Evolutionary conservation across 1,140 invertebrate species (phyloP), one percentile per base, ranked within the genome.

Genomic region (Philaenus spumarius): DNA sequence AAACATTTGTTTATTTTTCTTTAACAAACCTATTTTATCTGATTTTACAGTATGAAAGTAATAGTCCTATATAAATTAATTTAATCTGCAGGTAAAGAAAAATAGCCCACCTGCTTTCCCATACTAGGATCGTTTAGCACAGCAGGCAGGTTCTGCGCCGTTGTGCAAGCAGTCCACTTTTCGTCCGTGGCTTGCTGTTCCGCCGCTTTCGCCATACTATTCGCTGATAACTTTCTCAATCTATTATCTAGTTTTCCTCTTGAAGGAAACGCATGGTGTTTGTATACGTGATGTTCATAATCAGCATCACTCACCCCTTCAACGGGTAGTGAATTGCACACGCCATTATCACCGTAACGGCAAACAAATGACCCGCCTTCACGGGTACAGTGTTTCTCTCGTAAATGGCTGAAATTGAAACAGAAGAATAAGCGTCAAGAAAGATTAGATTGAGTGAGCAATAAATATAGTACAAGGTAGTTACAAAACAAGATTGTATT

Each of bases 81-180:
- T 17, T 11, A 7, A 35, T 4, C 14, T 62, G 73, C n/a, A n/a
- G n/a, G n/a, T n/a, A n/a, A n/a, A n/a, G n/a, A n/a, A n/a, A n/a
- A n/a, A n/a, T n/a, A n/a, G n/a, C n/a, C 63, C 67, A 80, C 85
- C 70, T 90, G 90, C 73, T 92, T 93, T 53, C 90, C 87, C 66
- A 86, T 85, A 47, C 87, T 85, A 0, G 97, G 96, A 77, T 99
- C 95, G 76, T 97, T 97, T 23, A 99, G 79, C 55, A 97, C 93
- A 50, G 95, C 93, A 20, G 96, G 91, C 61, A 99, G 79, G 75
- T 98, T 98, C 75, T 97, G 93, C 19, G 89, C 83, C 23, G 93
- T 86, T 5, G 83, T 86, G 72, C 87, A 90, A 50, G 90, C 77
- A 3, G 84, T 83, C 87, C 87, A 90, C 52, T 82, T 77, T 14